Percentiles rank a stretch among this genome's conserved stretches.
phyloP scores from a whole-genome alignment of 2,113 vertebrate species.

The Procavia capensis region DNA sequence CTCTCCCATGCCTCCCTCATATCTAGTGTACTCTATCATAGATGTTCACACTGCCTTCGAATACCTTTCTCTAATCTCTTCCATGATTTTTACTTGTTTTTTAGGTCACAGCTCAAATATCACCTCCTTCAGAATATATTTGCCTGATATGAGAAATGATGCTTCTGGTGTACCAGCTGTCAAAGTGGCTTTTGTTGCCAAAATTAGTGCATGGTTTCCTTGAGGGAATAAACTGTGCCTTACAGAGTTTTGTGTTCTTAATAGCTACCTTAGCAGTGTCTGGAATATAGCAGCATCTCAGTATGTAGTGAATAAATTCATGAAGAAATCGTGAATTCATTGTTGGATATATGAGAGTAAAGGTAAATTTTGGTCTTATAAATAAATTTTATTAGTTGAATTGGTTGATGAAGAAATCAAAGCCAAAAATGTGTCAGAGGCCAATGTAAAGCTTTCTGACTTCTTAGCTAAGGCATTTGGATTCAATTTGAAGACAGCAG shows the following conservation, averaged over 20 bases:
- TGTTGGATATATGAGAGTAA: neutral
- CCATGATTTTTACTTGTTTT: neutral
- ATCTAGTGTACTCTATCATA: neutral
- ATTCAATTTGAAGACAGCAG: neutral
- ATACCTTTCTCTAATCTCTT: neutral
- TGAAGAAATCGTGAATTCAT: neutral
- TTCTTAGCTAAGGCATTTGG: neutral
- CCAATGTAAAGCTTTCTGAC: neutral
- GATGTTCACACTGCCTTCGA: neutral
- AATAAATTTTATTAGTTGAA: neutral
- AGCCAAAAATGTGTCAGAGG: neutral
- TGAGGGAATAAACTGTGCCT: neutral
- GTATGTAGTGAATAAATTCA: neutral
- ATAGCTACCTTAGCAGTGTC: neutral
- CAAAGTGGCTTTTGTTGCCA: neutral
- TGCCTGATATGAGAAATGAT: neutral
- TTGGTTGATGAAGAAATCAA: neutral
- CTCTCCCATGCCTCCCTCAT: neutral
- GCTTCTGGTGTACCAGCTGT: neutral
- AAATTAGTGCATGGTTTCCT: neutral
- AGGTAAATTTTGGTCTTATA: neutral
- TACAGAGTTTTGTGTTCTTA: neutral
- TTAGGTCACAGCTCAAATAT: neutral
- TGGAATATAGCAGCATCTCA: neutral
- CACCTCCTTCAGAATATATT: neutral